These are phyloP conservation scores for Centruroides sculpturatus DNA, from an alignment of 1,140 invertebrate species.

Conservation along the genomic window DNA sequence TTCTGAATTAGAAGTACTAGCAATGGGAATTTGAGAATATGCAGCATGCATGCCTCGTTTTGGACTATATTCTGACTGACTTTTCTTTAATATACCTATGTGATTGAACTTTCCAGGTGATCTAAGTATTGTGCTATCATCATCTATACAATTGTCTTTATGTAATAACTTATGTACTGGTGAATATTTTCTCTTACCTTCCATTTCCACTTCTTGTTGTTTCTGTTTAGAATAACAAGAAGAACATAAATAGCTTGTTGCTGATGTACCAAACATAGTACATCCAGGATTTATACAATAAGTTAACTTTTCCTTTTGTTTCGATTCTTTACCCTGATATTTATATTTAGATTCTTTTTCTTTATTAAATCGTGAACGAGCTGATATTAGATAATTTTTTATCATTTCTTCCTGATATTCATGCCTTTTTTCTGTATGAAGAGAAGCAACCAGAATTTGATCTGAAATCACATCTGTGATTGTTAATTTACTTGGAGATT, in stretches of 20 bases:
- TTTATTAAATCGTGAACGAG: slow-evolving; percentile 46
- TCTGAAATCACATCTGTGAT: slow-evolving; percentile 4
- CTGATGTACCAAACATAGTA: slow-evolving; percentile 32
- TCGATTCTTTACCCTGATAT: neutral
- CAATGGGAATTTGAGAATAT: too few species aligned
- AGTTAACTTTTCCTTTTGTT: neutral
- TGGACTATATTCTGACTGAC: too few species aligned
- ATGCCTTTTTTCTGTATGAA: slow-evolving; percentile 50
- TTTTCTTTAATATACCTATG: too few species aligned
- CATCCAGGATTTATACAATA: slow-evolving; percentile 31
- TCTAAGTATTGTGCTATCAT: too few species aligned
- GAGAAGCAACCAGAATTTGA: slow-evolving; percentile 42
- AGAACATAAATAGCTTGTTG: slow-evolving; percentile 37
- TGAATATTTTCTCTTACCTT: too few species aligned
- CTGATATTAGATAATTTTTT: slow-evolving; percentile 65
- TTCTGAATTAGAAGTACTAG: too few species aligned
- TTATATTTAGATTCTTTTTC: slow-evolving; percentile 24
- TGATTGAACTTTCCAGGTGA: too few species aligned
- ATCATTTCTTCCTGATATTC: slow-evolving; percentile 69
- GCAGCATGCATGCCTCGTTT: too few species aligned
- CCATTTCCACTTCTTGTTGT: slow-evolving; percentile 10
- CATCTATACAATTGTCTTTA: too few species aligned
- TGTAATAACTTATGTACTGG: too few species aligned
- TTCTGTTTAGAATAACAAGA: slow-evolving; percentile 32
- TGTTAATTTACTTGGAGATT: slow-evolving; percentile 18